Evolutionary conservation across 2,888 invertebrate genomes (phyloP), one percentile per base, ranked within the genome.

Genomic region (Philonicus albiceps): DNA sequence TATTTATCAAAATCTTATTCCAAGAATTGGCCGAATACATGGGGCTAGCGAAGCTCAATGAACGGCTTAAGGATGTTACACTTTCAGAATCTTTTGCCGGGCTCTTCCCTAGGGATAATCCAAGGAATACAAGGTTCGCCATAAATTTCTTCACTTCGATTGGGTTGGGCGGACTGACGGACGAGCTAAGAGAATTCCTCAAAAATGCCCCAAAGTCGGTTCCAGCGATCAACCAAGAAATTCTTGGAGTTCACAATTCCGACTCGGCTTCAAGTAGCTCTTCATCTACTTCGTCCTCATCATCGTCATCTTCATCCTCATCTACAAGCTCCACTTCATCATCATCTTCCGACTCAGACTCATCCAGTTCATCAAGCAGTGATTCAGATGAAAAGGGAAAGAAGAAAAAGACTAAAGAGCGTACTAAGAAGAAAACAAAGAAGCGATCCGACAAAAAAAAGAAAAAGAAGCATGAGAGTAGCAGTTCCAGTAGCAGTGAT

Each of bases 141-240:
- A 99, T 99, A 81, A 99, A 99, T 91, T 99, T 98, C 93, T 99
- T 99, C 92, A 98, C 98, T 0, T 97, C 98, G 0, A 98, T 98
- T 90, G 98, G 99, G 89, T 94, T 99, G 86, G 99, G 99, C 86
- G 99, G 98, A 0, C 93, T 99, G 1, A 99, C 99, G 0, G 98
- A 98, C 93, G 98, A 98, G 90, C 92, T 98, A 72, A 93, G 98
- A 87, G 97, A 97, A 90, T 97, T 98, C 93, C 93, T 98, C 88
- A 98, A 98, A 88, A 91, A 90, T 88, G 92, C 92, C 0, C 92
- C 92, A 3, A 92, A 92, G 88, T 88, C 89, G 2, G 91, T 92
- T 40, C 91, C 92, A 0, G 91, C 91, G 87, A 89, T 91, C 89
- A 90, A 92, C 90, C 89, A 91, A 27, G 90, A 92, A 89, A 89